Percentiles rank a stretch among this genome's conserved stretches.
phyloP scores from a whole-genome alignment of 2,888 invertebrate genomes.

The Acronicta psi region DNA sequence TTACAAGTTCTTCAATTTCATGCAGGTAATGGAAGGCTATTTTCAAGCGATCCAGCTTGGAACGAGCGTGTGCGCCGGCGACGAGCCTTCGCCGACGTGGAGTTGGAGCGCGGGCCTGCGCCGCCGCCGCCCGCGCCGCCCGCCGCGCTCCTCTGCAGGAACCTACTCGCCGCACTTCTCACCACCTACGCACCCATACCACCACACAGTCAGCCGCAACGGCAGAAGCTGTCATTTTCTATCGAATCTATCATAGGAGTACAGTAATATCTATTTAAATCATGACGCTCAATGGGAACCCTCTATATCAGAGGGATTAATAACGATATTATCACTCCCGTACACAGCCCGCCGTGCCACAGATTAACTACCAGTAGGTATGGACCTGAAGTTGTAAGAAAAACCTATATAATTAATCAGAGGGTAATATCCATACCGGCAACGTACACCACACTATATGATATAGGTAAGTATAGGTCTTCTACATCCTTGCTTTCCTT shows the following conservation, averaged over 20 bases:
- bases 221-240: conserved; percentile 88
- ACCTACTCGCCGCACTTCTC: conserved; percentile 80
- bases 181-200: conserved; percentile 77
- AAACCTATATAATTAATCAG: too few relatives aligned
- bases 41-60: conserved; percentile 79
- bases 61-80: conserved; percentile 88
- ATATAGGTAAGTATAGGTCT: too few relatives aligned
- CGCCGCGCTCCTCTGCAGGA: conserved; percentile 85
- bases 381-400: too few relatives aligned
- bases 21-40: conserved; percentile 66
- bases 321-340: too few relatives aligned
- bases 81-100: conserved; percentile 91
- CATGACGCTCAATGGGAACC: too few relatives aligned
- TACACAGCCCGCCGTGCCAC: too few relatives aligned
- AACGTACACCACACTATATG: too few relatives aligned
- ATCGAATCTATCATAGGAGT: conserved; percentile 93
- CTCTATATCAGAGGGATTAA: too few relatives aligned
- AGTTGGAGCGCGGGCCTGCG: conserved; percentile 89
- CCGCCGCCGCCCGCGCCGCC: conserved; percentile 59
- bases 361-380: too few relatives aligned
- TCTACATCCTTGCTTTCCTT: too few relatives aligned
- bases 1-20: too few relatives aligned
- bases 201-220: conserved; percentile 62
- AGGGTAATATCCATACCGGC: too few relatives aligned
- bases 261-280: conserved; percentile 66